phyloP scores from a whole-genome alignment of 2,888 invertebrate species.

The Synanthedon tipuliformis region DNA sequence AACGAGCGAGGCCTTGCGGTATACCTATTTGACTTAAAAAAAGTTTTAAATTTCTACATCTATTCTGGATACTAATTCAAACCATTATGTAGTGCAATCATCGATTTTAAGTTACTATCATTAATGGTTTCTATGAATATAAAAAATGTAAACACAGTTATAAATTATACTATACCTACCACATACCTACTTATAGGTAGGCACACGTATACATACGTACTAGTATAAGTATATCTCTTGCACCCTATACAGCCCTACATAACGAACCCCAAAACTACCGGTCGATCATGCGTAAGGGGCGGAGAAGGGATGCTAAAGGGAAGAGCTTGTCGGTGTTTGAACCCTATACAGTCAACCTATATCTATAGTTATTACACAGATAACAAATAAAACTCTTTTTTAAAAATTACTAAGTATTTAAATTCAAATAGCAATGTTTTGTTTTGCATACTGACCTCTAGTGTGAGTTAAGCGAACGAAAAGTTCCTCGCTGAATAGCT shows the following conservation, averaged over 20 bases:
- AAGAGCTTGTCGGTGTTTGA: constrained; percentile 62
- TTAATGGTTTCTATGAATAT: too few species aligned
- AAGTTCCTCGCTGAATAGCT: constrained; percentile 64
- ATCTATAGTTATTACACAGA: constrained; percentile 26
- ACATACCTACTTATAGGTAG: too few species aligned
- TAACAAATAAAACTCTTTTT: constrained; percentile 11
- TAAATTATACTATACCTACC: too few species aligned
- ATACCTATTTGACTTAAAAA: too few species aligned
- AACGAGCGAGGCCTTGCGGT: too few species aligned
- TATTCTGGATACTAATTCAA: too few species aligned
- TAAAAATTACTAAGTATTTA: not conserved
- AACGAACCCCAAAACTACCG: constrained; percentile 65
- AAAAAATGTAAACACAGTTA: too few species aligned
- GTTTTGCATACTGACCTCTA: constrained; percentile 59
- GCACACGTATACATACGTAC: constrained; percentile 1
- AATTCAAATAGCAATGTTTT: not conserved
- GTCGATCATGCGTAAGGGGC: constrained; percentile 71
- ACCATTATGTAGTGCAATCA: too few species aligned
- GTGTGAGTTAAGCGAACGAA: constrained; percentile 60
- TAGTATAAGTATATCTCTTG: constrained; percentile 18
- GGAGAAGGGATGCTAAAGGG: constrained; percentile 67
- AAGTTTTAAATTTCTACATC: too few species aligned
- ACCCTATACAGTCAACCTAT: constrained; percentile 25
- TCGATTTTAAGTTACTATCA: too few species aligned
- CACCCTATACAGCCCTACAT: constrained; percentile 44